Conservation (phyloP, 2,888 invertebrate species). For the Gastrophysa polygoni region DNA sequence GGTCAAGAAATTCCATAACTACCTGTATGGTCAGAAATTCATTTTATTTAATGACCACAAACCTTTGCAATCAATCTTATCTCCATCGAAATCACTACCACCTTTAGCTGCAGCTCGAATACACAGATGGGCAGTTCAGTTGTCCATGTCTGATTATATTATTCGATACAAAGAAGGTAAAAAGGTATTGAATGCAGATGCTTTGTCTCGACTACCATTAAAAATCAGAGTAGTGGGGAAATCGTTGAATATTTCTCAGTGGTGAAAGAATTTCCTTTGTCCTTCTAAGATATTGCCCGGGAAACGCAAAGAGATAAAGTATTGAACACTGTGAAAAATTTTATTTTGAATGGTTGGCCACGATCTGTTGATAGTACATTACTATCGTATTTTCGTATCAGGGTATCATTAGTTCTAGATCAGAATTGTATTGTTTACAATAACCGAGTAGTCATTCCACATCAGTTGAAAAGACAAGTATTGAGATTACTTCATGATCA, state of each 20-base stretch:
- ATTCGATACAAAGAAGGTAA: background rate
- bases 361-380: background rate
- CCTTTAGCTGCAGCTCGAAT: no score
- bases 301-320: background rate
- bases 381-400: background rate
- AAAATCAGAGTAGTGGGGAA: background rate
- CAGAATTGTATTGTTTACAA: background rate
- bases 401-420: background rate
- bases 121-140: background rate
- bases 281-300: background rate
- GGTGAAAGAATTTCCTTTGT: background rate
- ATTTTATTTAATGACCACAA: no score
- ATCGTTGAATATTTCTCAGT: background rate
- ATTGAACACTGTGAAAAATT: background rate
- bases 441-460: background rate
- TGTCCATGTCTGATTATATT: background rate
- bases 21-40: no score
- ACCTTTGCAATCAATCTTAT: no score
- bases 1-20: no score
- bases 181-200: constrained; percentile 1
- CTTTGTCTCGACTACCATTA: background rate
- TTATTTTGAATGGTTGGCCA: constrained; percentile 1
- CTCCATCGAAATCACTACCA: no score
- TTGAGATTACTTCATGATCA: constrained; percentile 4
- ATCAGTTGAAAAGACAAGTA: background rate